Evolutionary conservation across 35 echinoderm and acorn worm genomes (phyloP).

Genomic region (Heliocidaris tuberculata): DNA sequence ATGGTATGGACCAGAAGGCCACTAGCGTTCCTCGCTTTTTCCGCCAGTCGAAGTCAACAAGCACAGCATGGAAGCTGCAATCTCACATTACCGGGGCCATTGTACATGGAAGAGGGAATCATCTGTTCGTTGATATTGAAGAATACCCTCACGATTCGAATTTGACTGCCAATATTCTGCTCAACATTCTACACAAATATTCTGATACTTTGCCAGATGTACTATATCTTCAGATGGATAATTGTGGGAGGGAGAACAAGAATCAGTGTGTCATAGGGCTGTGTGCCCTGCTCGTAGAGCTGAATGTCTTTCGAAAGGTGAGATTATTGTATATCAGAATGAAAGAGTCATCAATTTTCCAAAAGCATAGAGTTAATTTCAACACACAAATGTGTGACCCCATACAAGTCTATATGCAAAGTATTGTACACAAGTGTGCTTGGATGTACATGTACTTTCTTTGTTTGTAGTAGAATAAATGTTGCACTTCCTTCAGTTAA

Average conservation of each 20-base stretch:
- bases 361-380: too few relatives aligned
- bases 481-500: too few relatives aligned
- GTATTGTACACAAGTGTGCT: too few relatives aligned
- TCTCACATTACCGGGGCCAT: constrained; percentile 47
- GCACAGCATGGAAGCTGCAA: constrained; percentile 29
- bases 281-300: constrained; percentile 6
- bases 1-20: constrained; percentile 48
- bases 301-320: constrained; percentile 20
- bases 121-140: constrained; percentile 30
- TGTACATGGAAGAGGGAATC: constrained; percentile 36
- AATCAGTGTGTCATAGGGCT: constrained; percentile 39
- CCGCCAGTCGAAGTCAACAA: constrained; percentile 8
- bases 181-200: constrained; percentile 13
- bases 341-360: too few relatives aligned
- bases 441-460: too few relatives aligned
- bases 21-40: constrained; percentile 10
- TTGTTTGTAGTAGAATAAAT: too few relatives aligned
- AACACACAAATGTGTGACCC: too few relatives aligned
- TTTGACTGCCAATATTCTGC: constrained; percentile 44
- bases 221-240: constrained; percentile 51
- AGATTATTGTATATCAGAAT: neutral
- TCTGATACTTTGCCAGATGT: neutral
- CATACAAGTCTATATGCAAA: too few relatives aligned
- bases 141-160: constrained; percentile 53
- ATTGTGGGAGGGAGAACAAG: constrained; percentile 44